phyloP scores from a whole-genome alignment of 1,140 invertebrate genomes.

The Drosophila lacteicornis region DNA sequence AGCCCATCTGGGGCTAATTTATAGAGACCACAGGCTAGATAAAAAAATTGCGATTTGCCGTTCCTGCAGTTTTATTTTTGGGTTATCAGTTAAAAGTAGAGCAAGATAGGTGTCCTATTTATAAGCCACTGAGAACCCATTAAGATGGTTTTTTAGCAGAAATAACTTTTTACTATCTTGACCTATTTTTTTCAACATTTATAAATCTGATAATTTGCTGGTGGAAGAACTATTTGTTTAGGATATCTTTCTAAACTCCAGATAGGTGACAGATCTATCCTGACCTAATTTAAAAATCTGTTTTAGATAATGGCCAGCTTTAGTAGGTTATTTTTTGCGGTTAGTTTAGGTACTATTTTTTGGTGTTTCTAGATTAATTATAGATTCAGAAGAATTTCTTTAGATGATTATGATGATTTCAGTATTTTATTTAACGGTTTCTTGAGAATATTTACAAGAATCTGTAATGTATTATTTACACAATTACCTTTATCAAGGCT shows the following conservation, averaged over 20 bases:
- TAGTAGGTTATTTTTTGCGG: too few relatives aligned
- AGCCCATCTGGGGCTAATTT: conserved; percentile 10
- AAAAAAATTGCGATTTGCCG: not conserved
- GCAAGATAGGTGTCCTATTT: not conserved
- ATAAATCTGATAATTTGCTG: too few relatives aligned
- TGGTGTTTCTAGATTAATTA: too few relatives aligned
- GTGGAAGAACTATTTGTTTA: not conserved
- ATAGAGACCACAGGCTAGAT: not conserved
- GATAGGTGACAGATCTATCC: not conserved
- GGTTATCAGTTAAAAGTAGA: conserved; percentile 11
- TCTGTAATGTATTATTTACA: too few relatives aligned
- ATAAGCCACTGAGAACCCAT: not conserved
- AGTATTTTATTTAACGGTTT: not conserved
- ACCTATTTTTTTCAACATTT: not conserved
- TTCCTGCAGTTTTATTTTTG: not conserved
- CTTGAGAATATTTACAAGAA: not conserved
- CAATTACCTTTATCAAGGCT: too few relatives aligned
- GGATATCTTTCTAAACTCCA: not conserved
- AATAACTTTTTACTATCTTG: not conserved
- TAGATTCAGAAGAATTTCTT: too few relatives aligned
- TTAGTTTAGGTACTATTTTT: not conserved
- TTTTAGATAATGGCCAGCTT: not conserved
- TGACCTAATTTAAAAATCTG: not conserved
- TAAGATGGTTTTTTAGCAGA: not conserved
- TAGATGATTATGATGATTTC: too few relatives aligned